Evolutionary conservation across 2,113 vertebrate genomes (phyloP).

Genomic region (Upupa epops): DNA sequence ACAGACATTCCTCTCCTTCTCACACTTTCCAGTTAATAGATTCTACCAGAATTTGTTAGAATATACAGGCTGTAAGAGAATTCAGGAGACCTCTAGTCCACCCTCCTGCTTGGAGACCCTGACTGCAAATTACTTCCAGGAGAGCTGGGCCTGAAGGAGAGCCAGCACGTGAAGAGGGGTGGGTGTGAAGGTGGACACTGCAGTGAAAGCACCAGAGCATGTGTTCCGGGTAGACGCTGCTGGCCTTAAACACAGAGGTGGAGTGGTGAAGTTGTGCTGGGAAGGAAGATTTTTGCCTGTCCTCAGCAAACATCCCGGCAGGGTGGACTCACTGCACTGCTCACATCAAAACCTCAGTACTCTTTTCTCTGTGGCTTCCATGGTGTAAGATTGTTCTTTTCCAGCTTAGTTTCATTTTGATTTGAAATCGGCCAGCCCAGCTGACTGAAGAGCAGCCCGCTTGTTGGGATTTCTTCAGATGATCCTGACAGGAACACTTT

Average conservation of each 20-base stretch:
- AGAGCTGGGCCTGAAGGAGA: background rate
- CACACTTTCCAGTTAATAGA: background rate
- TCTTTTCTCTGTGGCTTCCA: background rate
- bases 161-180: accelerated
- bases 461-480: constrained; percentile 38
- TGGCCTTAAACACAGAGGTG: background rate
- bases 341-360: background rate
- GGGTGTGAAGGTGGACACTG: accelerated
- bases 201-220: accelerated
- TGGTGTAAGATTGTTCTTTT: background rate
- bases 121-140: background rate
- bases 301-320: background rate
- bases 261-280: accelerated
- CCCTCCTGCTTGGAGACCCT: background rate
- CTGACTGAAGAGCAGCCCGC: background rate
- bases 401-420: background rate
- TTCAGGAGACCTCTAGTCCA: background rate
- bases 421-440: background rate
- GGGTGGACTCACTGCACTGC: background rate
- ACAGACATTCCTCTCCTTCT: background rate
- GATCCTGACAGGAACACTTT: constrained; percentile 46
- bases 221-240: background rate
- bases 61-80: background rate
- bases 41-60: background rate
- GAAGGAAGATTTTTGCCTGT: accelerated